Base-by-base conservation (phyloP, 1,140 invertebrate genomes). In the Hyphantria cunea region DNA sequence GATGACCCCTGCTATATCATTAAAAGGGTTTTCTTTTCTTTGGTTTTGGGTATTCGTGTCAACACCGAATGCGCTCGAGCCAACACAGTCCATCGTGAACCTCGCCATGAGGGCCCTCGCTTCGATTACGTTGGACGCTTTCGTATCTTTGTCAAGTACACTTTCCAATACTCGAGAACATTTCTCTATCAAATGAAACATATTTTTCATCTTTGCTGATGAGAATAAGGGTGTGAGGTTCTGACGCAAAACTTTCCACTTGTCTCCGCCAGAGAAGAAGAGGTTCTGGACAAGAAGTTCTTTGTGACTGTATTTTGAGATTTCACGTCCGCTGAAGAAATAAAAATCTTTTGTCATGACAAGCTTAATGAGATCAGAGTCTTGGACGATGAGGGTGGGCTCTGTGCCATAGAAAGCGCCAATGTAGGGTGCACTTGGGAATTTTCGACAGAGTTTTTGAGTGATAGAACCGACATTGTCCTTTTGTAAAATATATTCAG, bases 191-290 rank as follows among this genome's bases (percentile, higher is more conserved):
- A 89, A 59, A 0, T 86, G 71, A 62, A 89, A 91, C 89, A 93
- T 93, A 11, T 82, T 78, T 70, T 91, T 92, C 62, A 94, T 89
- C 78, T 93, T 94, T 9, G 86, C 82, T 3, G 90, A 81, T 3
- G 92, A 92, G 71, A 94, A 94, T 3, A 92, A 90, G 2, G 93
- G 93, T 6, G 91, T 92, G 33, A 93, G 74, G 51, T 93, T 92
- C 12, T 80, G 71, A 41, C 93, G 71, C 6, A 93, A 71, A 15
- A 89, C 70, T 70, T 91, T 92, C 94, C 94, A 94, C 5, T n/a
- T 14, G 15, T 53, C 37, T 2, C 51, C 51, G 0, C 5, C 11
- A 6, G 9, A 10, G 17, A 41, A 41, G 37, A 64, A 64, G 2
- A 64, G 6, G 47, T 56, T 64, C 31, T 50, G 45, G 5, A 48